A percentile compares a stretch with the other conserved stretches of the same genome.
These are phyloP conservation scores for Noctilio leporinus DNA, from an alignment of 2,113 vertebrate species.

Conservation along the genomic window DNA sequence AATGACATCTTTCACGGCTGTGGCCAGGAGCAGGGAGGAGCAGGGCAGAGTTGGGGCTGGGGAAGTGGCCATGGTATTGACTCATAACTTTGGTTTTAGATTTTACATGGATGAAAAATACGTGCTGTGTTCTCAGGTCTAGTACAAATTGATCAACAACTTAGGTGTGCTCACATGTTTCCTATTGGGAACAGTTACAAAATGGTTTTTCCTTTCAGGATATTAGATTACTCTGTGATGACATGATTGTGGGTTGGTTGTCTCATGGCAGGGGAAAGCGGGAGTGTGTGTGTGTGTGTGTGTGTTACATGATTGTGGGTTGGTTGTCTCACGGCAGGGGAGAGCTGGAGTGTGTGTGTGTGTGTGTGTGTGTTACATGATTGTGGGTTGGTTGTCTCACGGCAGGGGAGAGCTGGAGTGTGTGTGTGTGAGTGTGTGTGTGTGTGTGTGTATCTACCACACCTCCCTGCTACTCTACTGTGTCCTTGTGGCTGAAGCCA, in stretches of 20 bases:
- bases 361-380: not conserved
- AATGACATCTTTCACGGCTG: not conserved
- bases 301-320: not conserved
- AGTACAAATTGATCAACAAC: not conserved
- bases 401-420: not conserved
- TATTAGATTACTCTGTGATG: not conserved
- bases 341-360: not conserved
- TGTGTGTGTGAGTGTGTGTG: not conserved
- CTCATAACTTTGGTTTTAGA: not conserved
- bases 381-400: not conserved
- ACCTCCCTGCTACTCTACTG: rapidly evolving
- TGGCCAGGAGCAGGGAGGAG: not conserved
- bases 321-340: not conserved
- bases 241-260: not conserved
- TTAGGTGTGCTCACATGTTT: not conserved
- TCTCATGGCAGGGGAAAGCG: not conserved
- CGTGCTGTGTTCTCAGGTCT: not conserved
- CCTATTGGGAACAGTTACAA: not conserved
- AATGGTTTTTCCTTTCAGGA: not conserved
- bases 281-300: not conserved
- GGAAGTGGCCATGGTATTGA: not conserved
- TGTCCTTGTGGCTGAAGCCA: not conserved
- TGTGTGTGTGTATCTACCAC: not conserved
- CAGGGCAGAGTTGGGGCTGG: not conserved
- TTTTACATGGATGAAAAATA: not conserved